Conservation (phyloP, 2,888 invertebrate genomes). For the Digitonthophagus gazella region DNA sequence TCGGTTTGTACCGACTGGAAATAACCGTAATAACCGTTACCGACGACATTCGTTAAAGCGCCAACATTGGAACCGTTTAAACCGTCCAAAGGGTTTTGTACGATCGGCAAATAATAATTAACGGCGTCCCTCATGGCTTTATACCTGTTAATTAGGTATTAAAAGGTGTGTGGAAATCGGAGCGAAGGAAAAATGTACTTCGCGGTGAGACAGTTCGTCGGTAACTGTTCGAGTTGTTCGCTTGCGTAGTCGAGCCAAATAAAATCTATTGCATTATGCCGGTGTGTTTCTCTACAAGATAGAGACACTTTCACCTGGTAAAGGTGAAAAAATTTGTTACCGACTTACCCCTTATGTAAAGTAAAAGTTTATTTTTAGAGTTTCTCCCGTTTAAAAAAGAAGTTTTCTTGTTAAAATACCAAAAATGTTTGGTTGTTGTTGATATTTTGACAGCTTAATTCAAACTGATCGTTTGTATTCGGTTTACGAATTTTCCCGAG, state of each 20-base stretch:
- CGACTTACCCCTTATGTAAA: background rate
- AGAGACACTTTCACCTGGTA: too few relatives aligned
- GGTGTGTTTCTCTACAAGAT: background rate
- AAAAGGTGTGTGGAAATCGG: background rate
- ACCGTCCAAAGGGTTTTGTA: constrained; percentile 31
- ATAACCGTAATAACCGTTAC: constrained; percentile 57
- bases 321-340: background rate
- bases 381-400: too few relatives aligned
- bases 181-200: background rate
- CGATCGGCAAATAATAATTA: constrained; percentile 31
- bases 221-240: constrained; percentile 23
- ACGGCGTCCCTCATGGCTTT: constrained; percentile 36
- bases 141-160: background rate
- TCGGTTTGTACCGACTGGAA: constrained; percentile 52
- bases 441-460: background rate
- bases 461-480: constrained; percentile 4
- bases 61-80: constrained; percentile 31
- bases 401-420: too few relatives aligned
- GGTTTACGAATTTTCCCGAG: background rate
- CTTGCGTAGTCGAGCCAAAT: constrained; percentile 34
- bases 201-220: constrained; percentile 6
- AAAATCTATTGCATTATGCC: constrained; percentile 30
- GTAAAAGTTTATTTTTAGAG: background rate
- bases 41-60: constrained; percentile 54
- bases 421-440: too few relatives aligned